phyloP scores from a whole-genome alignment of 2,797 vertebrate genomes.

The Mormyrus proboscirostris region DNA sequence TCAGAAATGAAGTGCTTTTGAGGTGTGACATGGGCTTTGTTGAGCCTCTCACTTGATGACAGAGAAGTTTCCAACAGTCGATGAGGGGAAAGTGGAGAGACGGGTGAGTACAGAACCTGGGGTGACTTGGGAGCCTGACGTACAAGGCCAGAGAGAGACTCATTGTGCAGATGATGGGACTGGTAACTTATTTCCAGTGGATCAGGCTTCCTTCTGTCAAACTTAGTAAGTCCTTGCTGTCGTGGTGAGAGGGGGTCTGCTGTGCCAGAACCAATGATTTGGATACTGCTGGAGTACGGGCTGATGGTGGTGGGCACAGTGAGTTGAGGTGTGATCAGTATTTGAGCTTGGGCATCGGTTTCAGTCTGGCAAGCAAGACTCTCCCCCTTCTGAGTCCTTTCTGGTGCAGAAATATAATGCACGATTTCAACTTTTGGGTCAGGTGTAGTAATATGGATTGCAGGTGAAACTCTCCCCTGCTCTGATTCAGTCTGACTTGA shows the following conservation, averaged over 20 bases:
- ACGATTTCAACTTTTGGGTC: conserved; percentile 91
- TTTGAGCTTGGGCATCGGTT: conserved; percentile 79
- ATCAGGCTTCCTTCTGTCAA: conserved; percentile 93
- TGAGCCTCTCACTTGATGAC: conserved; percentile 88
- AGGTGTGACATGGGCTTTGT: conserved; percentile 94
- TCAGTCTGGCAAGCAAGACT: conserved; percentile 98
- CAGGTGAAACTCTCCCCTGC: conserved; percentile 83
- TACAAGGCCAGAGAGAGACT: conserved; percentile 71
- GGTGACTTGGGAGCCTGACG: conserved; percentile 94
- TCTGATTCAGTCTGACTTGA: conserved; percentile 94
- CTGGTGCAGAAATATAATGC: conserved; percentile 92
- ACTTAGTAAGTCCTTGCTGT: conserved; percentile 75
- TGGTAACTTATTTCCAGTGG: conserved; percentile 95
- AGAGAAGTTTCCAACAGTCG: conserved; percentile 92
- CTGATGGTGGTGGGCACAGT: conserved; percentile 83
- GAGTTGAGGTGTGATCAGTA: conserved; percentile 78
- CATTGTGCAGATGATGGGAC: conserved; percentile 72
- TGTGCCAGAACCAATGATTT: conserved; percentile 77
- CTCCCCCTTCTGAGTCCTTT: conserved; percentile 89
- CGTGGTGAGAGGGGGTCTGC: conserved; percentile 61
- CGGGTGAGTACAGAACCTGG: conserved; percentile 93
- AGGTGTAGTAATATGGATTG: conserved; percentile 87
- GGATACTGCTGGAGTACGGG: conserved; percentile 87
- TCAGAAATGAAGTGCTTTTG: conserved; percentile 89
- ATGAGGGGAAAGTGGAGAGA: conserved; percentile 92